Percentiles rank a stretch among this genome's conserved stretches.
phyloP scores from a whole-genome alignment of 2,888 invertebrate species.

The Torymus texanus region DNA sequence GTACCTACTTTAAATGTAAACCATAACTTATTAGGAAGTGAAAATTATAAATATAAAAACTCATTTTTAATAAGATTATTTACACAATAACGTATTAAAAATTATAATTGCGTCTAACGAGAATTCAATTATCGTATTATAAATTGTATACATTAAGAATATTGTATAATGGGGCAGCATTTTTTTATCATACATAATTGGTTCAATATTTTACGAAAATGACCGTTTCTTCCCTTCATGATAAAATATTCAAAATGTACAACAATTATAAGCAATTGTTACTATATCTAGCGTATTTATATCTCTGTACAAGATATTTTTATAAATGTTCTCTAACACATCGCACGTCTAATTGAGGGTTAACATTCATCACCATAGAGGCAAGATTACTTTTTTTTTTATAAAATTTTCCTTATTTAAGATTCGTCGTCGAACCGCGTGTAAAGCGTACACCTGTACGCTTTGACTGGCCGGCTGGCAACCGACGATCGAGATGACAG shows the following conservation, averaged over 20 bases:
- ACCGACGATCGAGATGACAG: constrained; percentile 39
- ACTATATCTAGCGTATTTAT: constrained; percentile 26
- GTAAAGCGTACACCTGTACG: constrained; percentile 34
- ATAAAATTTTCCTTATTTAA: constrained; percentile 38
- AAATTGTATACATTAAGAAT: not conserved
- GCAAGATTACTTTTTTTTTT: constrained; percentile 42
- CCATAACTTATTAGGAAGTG: constrained; percentile 6
- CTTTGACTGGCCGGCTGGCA: constrained; percentile 35
- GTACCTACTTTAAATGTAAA: not conserved
- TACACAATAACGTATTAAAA: constrained; percentile 3
- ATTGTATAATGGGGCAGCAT: constrained; percentile 5
- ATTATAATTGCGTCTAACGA: constrained; percentile 3
- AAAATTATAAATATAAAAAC: too few species aligned
- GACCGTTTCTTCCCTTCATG: constrained; percentile 9
- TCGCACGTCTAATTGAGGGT: constrained; percentile 47
- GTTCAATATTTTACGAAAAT: constrained; percentile 30
- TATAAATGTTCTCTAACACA: constrained; percentile 24
- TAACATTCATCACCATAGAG: constrained; percentile 48
- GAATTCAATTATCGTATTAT: constrained; percentile 4
- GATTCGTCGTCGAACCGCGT: constrained; percentile 31
- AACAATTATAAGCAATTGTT: constrained; percentile 19
- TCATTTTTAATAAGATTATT: constrained; percentile 5
- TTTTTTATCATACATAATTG: constrained; percentile 23
- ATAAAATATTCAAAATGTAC: constrained; percentile 30
- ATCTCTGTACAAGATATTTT: constrained; percentile 16